Conservation (phyloP, 1,140 invertebrate species). For the Lepidurus packardi region DNA sequence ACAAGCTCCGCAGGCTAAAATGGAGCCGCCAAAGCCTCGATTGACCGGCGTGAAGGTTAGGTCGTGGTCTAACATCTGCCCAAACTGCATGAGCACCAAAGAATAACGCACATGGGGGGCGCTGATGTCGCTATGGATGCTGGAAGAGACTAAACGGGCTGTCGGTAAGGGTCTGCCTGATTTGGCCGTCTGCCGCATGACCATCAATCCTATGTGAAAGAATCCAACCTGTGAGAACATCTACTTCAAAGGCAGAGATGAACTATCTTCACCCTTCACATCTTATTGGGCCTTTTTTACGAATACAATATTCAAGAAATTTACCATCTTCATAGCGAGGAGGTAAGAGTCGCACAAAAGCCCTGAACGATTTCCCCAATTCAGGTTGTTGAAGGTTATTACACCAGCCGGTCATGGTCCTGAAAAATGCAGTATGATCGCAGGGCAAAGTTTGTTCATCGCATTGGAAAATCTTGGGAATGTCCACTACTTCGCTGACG, state of each 20-base stretch:
- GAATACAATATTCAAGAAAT: too few relatives aligned
- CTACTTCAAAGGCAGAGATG: neutral
- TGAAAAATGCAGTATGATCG: slow-evolving; percentile 54
- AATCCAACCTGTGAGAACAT: slow-evolving; percentile 41
- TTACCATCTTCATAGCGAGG: slow-evolving; percentile 53
- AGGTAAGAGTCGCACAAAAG: slow-evolving; percentile 49
- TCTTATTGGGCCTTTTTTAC: too few relatives aligned
- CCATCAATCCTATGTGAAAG: slow-evolving; percentile 32
- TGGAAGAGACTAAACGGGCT: slow-evolving; percentile 46
- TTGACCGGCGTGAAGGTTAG: slow-evolving; percentile 55
- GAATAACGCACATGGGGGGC: slow-evolving; percentile 49
- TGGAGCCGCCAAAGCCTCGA: slow-evolving; percentile 46
- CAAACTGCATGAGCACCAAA: slow-evolving; percentile 51
- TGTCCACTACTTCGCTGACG: slow-evolving; percentile 45
- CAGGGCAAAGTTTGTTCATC: slow-evolving; percentile 52
- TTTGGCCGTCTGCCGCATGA: slow-evolving; percentile 41
- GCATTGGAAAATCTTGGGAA: slow-evolving; percentile 48
- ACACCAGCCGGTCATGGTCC: slow-evolving; percentile 56
- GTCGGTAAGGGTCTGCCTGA: slow-evolving; percentile 45
- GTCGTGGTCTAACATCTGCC: slow-evolving; percentile 55
- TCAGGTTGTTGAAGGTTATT: slow-evolving; percentile 54
- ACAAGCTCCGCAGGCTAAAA: slow-evolving; percentile 48
- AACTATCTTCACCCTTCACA: too few relatives aligned
- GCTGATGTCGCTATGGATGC: slow-evolving; percentile 46
- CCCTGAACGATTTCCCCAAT: slow-evolving; percentile 48